Conservation (phyloP, 2,888 invertebrate species). For the Amorpha juglandis region DNA sequence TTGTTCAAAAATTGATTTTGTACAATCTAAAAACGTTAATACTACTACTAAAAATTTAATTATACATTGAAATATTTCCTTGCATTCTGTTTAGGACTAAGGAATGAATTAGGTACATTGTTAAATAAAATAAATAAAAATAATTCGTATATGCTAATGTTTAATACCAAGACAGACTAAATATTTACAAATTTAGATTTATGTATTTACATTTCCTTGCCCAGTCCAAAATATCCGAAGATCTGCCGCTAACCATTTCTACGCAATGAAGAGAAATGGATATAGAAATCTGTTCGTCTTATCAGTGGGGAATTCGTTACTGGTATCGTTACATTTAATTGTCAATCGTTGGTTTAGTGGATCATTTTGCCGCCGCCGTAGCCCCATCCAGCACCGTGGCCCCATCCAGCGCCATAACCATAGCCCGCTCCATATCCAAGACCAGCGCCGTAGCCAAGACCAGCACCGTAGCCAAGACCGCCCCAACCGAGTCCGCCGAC, state of each 20-base stretch:
- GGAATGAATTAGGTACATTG: background rate
- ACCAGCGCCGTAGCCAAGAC: slow-evolving; percentile 44
- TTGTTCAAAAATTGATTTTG: no score
- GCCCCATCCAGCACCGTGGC: slow-evolving; percentile 42
- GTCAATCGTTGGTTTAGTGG: slow-evolving; percentile 36
- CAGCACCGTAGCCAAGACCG: slow-evolving; percentile 40
- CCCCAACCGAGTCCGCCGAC: slow-evolving; percentile 46
- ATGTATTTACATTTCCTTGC: slow-evolving; percentile 58
- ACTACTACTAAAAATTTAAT: no score
- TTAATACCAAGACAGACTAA: slow-evolving; percentile 56
- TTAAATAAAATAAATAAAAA: slow-evolving; percentile 30
- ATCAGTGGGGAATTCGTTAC: slow-evolving; percentile 47
- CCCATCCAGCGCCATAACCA: slow-evolving; percentile 39
- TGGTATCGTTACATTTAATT: slow-evolving; percentile 35
- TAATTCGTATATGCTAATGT: slow-evolving; percentile 47
- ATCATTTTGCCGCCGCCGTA: slow-evolving; percentile 42
- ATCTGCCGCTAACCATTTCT: slow-evolving; percentile 77
- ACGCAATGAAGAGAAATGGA: slow-evolving; percentile 65
- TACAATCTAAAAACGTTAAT: no score
- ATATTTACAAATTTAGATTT: slow-evolving; percentile 48
- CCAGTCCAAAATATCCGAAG: slow-evolving; percentile 57
- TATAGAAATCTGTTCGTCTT: slow-evolving; percentile 65
- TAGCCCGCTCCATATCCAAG: slow-evolving; percentile 41
- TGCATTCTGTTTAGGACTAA: background rate
- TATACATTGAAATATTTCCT: no score